Evolutionary conservation across 2,888 invertebrate species (phyloP).

Genomic region (Drosophila diplacantha): DNA sequence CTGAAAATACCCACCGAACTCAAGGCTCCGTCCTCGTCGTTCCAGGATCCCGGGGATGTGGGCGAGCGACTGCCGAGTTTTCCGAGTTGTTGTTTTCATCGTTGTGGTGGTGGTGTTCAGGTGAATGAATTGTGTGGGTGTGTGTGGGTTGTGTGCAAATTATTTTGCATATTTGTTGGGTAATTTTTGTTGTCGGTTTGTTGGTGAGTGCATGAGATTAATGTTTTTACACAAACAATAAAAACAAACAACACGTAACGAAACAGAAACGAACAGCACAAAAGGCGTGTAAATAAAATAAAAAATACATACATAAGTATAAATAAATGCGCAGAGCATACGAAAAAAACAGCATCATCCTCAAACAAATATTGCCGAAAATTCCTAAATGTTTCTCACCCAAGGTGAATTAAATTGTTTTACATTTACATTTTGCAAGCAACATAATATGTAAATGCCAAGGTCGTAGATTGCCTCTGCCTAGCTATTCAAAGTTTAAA

Average conservation of each 20-base stretch:
- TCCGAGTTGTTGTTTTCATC: conserved; percentile 41
- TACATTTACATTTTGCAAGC: not conserved
- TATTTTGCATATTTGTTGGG: conserved; percentile 48
- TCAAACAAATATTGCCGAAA: conserved; percentile 5
- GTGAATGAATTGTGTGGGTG: conserved; percentile 25
- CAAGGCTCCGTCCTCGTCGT: conserved; percentile 76
- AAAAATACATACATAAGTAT: conserved; percentile 33
- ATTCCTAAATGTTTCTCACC: conserved; percentile 1
- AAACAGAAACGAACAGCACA: conserved; percentile 39
- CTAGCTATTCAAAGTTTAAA: conserved; percentile 15
- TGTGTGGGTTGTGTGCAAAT: conserved; percentile 46
- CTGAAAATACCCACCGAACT: conserved; percentile 71
- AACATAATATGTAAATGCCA: not conserved
- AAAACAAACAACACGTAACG: conserved; percentile 65
- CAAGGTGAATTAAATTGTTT: conserved; percentile 15
- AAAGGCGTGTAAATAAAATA: conserved; percentile 56
- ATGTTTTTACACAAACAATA: conserved; percentile 66
- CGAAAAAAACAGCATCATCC: conserved; percentile 7
- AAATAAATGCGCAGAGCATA: conserved; percentile 18
- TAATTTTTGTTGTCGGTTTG: conserved; percentile 34
- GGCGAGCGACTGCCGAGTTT: conserved; percentile 74
- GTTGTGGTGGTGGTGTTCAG: conserved; percentile 34
- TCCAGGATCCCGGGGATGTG: conserved; percentile 77
- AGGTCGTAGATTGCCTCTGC: conserved; percentile 2
- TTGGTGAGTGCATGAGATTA: conserved; percentile 61